Evolutionary conservation across 2,888 invertebrate genomes (phyloP).

Genomic region (Cryptocheilus praepositus): DNA sequence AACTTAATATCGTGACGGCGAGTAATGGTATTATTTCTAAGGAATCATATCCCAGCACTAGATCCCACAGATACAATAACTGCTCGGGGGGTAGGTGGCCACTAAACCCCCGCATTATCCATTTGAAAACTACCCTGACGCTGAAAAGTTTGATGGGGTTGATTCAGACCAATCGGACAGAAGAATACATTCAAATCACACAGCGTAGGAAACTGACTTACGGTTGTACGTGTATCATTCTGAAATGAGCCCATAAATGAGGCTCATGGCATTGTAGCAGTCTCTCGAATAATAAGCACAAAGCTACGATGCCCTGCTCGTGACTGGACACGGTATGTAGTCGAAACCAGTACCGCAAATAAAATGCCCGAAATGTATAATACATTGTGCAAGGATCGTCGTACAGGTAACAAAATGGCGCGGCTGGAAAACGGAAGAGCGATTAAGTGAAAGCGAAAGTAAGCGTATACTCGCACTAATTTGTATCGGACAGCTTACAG

Average conservation of each 20-base stretch:
- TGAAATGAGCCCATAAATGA: conserved; percentile 92
- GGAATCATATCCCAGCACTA: conserved; percentile 93
- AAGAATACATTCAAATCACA: background rate
- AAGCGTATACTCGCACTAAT: background rate
- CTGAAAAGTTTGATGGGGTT: conserved; percentile 75
- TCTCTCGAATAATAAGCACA: conserved; percentile 92
- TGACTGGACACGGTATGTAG: conserved; percentile 95
- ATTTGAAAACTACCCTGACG: conserved; percentile 93
- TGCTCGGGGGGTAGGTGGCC: conserved; percentile 96
- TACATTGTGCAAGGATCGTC: conserved; percentile 92
- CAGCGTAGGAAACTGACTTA: conserved; percentile 76
- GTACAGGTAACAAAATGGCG: conserved; percentile 95
- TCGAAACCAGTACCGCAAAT: conserved; percentile 93
- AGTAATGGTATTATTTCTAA: conserved; percentile 92
- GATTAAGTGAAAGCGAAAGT: conserved; percentile 6
- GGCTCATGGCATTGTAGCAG: conserved; percentile 94
- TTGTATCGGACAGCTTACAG: no score
- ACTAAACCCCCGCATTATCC: conserved; percentile 97
- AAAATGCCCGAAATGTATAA: conserved; percentile 93
- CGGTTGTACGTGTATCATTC: conserved; percentile 93
- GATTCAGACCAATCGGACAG: background rate
- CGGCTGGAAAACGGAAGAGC: conserved; percentile 79
- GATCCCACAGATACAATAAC: conserved; percentile 93
- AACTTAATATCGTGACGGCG: conserved; percentile 89
- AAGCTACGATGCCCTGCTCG: conserved; percentile 92